Evolutionary conservation across 2,113 vertebrate species (phyloP).

Genomic region (Pseudolaguvia tuberculata): DNA sequence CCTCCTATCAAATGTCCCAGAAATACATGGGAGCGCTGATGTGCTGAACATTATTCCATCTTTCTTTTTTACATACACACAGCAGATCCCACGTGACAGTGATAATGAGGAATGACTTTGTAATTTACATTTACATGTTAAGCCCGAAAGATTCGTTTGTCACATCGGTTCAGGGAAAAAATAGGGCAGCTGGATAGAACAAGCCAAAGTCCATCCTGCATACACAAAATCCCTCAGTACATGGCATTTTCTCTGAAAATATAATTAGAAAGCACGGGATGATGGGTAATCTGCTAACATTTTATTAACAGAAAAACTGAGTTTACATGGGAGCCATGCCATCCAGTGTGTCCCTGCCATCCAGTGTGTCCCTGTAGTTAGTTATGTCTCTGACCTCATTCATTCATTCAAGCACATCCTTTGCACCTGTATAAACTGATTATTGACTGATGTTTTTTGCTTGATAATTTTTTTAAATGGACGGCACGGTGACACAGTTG

Average conservation of each 20-base stretch:
- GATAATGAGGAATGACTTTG: background rate
- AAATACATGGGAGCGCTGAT: background rate
- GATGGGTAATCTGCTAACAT: background rate
- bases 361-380: background rate
- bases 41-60: background rate
- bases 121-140: constrained; percentile 33
- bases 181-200: constrained; percentile 64
- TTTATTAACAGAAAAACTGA: background rate
- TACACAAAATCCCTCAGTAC: constrained; percentile 17
- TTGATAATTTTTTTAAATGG: too few species aligned
- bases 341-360: background rate
- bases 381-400: background rate
- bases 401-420: background rate
- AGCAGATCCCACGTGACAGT: background rate
- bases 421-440: background rate
- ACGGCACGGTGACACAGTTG: too few species aligned
- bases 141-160: constrained; percentile 46
- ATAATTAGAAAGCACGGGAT: constrained; percentile 9
- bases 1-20: constrained; percentile 15
- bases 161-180: constrained; percentile 47
- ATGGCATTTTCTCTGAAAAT: constrained; percentile 8
- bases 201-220: constrained; percentile 53
- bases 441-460: too few species aligned
- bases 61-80: background rate
- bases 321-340: background rate